Conservation (phyloP, 2,113 vertebrate species). For the Rhagologus leucostigma region DNA sequence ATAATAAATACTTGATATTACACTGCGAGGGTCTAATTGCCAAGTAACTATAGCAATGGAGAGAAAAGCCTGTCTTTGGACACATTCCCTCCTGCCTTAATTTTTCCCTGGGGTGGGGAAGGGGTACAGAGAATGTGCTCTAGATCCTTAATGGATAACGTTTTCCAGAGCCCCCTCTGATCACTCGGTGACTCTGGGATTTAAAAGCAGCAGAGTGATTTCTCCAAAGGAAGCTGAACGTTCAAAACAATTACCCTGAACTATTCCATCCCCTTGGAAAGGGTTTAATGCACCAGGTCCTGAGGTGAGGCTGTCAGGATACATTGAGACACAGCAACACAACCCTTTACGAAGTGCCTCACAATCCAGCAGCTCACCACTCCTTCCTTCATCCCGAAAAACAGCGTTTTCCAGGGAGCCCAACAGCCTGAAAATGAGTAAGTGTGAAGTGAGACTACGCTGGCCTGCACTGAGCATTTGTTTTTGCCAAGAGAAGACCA, state of each 20-base stretch:
- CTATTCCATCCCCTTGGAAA: neutral
- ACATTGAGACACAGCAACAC: neutral
- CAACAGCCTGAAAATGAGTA: conserved; percentile 27
- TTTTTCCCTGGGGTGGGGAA: conserved; percentile 51
- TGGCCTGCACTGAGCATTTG: neutral
- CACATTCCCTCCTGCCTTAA: conserved; percentile 4
- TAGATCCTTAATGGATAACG: conserved; percentile 30
- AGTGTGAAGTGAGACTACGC: conserved; percentile 37
- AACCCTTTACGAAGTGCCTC: neutral
- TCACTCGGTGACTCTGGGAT: conserved; percentile 22
- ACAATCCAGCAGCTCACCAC: neutral
- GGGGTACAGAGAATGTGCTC: conserved; percentile 45
- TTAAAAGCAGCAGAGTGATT: conserved; percentile 22
- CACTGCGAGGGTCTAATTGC: neutral
- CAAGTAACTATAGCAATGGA: conserved; percentile 33
- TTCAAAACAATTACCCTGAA: conserved; percentile 8
- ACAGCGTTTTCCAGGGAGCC: neutral
- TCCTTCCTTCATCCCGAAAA: neutral
- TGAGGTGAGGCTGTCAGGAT: neutral
- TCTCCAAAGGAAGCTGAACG: neutral
- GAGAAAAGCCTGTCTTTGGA: conserved; percentile 37
- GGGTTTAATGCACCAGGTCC: neutral
- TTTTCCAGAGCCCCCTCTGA: conserved; percentile 60
- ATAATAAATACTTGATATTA: conserved; percentile 35
- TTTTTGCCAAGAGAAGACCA: conserved; percentile 49